Percentiles rank a stretch among this genome's conserved stretches.
Conservation (phyloP, 1,140 invertebrate species). For the Zaprionus capensis region DNA sequence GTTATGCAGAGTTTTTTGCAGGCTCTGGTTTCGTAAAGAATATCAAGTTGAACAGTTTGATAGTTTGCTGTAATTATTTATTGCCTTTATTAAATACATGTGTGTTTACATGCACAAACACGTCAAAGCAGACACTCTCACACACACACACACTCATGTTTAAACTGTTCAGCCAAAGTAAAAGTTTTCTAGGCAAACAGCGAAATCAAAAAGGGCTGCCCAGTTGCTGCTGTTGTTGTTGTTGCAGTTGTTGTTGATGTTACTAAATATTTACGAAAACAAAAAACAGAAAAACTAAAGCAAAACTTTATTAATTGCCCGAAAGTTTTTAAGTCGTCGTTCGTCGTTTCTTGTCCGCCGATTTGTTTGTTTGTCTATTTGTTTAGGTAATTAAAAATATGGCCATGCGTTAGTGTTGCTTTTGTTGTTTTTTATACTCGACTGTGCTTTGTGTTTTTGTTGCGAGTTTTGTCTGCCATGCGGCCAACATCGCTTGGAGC, state of each 20-base stretch:
- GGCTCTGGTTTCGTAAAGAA: too few species aligned
- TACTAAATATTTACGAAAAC: constrained; percentile 5
- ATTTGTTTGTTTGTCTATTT: constrained; percentile 73
- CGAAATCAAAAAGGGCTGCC: constrained; percentile 28
- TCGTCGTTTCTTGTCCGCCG: constrained; percentile 19
- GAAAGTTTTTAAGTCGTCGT: constrained; percentile 59
- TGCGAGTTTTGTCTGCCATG: not conserved
- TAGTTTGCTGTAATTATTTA: not conserved
- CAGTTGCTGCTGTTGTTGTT: constrained; percentile 30
- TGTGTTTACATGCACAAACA: constrained; percentile 12
- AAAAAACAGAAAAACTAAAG: constrained; percentile 7
- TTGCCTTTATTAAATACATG: constrained; percentile 21
- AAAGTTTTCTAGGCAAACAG: constrained; percentile 38
- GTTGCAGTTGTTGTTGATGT: too few species aligned
- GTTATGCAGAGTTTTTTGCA: too few species aligned
- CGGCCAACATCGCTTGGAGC: not conserved
- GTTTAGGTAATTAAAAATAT: constrained; percentile 80
- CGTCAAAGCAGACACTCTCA: not conserved
- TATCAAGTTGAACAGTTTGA: too few species aligned
- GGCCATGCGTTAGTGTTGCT: constrained; percentile 40
- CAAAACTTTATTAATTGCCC: constrained; percentile 73
- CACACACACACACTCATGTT: too few species aligned
- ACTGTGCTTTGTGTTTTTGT: constrained; percentile 13
- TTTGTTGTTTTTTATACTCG: not conserved
- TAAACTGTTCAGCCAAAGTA: constrained; percentile 10